Conservation (phyloP, 1,140 invertebrate species). For the Probaryconus sp. region DNA sequence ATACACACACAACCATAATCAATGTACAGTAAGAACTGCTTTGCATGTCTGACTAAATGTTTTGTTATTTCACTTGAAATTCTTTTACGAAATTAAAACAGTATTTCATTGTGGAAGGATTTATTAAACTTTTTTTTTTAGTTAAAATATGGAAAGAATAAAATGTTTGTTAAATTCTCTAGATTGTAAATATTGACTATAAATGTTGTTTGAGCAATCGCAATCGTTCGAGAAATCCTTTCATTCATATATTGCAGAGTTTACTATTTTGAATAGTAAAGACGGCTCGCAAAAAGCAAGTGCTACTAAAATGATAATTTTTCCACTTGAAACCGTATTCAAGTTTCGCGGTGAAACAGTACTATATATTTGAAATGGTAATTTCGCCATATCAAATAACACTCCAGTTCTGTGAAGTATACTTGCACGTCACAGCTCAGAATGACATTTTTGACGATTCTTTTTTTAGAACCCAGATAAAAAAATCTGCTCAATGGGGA, state of each 20-base stretch:
- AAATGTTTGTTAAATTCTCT: too few species aligned
- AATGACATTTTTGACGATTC: constrained; percentile 44
- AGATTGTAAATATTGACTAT: too few species aligned
- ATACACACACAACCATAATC: too few species aligned
- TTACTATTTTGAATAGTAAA: constrained; percentile 42
- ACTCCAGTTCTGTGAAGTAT: constrained; percentile 56
- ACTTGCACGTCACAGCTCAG: constrained; percentile 55
- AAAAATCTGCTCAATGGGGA: constrained; percentile 31
- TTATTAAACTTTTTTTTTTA: too few species aligned
- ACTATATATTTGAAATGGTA: constrained; percentile 60
- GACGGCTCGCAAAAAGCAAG: constrained; percentile 13
- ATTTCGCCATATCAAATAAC: constrained; percentile 61
- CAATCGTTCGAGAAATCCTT: background rate
- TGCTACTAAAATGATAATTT: constrained; percentile 51
- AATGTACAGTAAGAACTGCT: too few species aligned
- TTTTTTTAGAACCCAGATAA: constrained; percentile 41
- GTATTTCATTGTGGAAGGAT: too few species aligned
- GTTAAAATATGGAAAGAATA: too few species aligned
- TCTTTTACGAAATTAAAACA: too few species aligned
- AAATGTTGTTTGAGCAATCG: too few species aligned
- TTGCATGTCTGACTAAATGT: background rate
- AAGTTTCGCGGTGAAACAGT: constrained; percentile 41
- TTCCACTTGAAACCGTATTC: constrained; percentile 39
- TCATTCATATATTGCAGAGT: constrained; percentile 34
- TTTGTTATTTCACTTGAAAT: too few species aligned